These are phyloP conservation scores for Cheirogaleus major DNA, from an alignment of 2,797 vertebrate genomes.

Conservation along the genomic window DNA sequence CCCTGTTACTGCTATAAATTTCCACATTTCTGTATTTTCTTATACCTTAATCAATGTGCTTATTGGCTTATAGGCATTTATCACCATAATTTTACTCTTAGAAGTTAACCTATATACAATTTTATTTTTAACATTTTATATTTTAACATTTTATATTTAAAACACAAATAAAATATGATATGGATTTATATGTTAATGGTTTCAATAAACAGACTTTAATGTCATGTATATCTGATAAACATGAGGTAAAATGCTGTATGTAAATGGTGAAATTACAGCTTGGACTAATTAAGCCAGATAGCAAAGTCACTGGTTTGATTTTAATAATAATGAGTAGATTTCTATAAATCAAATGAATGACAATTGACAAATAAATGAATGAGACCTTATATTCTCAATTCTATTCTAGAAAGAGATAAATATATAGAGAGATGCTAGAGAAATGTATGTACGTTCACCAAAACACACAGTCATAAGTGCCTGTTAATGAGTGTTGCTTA, in stretches of 20 bases:
- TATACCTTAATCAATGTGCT: background rate
- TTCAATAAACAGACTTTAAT: background rate
- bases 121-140: conserved; percentile 6
- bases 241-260: background rate
- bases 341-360: background rate
- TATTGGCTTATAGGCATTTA: background rate
- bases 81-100: background rate
- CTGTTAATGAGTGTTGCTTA: background rate
- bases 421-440: background rate
- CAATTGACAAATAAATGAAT: background rate
- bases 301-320: background rate
- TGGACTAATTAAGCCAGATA: background rate
- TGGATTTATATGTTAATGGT: conserved; percentile 19
- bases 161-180: background rate
- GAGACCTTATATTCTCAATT: background rate
- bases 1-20: background rate
- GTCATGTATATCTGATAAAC: background rate
- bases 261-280: background rate
- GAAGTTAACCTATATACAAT: background rate
- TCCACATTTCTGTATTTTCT: background rate
- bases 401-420: background rate
- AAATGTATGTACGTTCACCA: background rate
- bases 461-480: background rate
- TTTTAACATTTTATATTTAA: background rate
- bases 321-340: background rate